Evolutionary conservation across 2,888 invertebrate genomes (phyloP).

Genomic region (Dorcus parallelipipedus): DNA sequence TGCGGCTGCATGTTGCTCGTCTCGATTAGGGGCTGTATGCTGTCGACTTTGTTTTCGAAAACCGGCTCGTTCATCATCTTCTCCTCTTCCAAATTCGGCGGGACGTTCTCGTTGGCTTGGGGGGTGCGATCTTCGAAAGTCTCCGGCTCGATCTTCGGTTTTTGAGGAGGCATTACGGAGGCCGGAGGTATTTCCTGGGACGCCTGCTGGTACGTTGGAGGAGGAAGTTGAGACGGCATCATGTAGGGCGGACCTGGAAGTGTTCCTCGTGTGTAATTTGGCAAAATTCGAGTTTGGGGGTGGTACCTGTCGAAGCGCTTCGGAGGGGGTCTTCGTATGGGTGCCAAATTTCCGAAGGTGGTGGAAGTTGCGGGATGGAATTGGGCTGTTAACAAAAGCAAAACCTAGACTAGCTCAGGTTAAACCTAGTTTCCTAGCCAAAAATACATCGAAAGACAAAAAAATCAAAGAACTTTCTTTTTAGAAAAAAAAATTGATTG

Average conservation of each 20-base stretch:
- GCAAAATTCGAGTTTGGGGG: neutral
- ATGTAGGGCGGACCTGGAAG: conserved; percentile 11
- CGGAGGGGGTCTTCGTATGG: conserved; percentile 29
- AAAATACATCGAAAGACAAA: neutral
- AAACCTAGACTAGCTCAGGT: neutral
- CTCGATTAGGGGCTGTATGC: conserved; percentile 13
- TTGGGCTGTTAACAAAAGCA: conserved; percentile 25
- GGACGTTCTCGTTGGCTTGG: conserved; percentile 33
- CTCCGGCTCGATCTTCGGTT: conserved; percentile 10
- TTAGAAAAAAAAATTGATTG: too few species aligned
- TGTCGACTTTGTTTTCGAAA: conserved; percentile 20
- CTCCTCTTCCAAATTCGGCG: conserved; percentile 22
- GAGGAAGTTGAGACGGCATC: conserved; percentile 10
- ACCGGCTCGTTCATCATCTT: conserved; percentile 16
- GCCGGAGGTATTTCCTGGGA: conserved; percentile 15
- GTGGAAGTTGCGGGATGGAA: conserved; percentile 40
- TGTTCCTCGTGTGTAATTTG: neutral
- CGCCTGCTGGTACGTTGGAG: neutral
- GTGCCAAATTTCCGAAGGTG: conserved; percentile 44
- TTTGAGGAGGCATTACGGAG: conserved; percentile 13
- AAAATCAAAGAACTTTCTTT: too few species aligned
- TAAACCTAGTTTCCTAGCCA: too few species aligned
- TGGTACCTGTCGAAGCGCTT: conserved; percentile 10
- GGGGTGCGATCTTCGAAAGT: conserved; percentile 19
- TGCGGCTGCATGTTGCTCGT: conserved; percentile 2